phyloP scores from a whole-genome alignment of 2,113 vertebrate genomes.

The Erpornis zantholeuca region DNA sequence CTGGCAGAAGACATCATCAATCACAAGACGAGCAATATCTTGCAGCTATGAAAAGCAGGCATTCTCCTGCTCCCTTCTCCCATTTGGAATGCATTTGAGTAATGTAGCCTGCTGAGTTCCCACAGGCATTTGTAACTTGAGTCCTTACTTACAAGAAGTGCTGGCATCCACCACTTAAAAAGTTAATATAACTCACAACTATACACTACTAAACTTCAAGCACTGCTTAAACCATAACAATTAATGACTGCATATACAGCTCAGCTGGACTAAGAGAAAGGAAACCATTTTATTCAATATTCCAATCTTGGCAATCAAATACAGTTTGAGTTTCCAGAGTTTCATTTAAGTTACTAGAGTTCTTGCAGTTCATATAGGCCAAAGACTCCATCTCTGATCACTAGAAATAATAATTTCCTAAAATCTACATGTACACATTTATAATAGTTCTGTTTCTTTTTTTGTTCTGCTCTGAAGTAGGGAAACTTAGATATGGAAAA shows the following conservation, averaged over 20 bases:
- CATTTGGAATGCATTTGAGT: background rate
- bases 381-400: background rate
- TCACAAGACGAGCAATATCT: background rate
- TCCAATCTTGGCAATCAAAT: background rate
- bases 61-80: background rate
- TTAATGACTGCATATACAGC: background rate
- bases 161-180: background rate
- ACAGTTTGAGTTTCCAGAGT: background rate
- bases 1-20: background rate
- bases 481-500: background rate
- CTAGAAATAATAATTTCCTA: background rate
- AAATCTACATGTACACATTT: background rate
- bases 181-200: background rate
- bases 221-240: background rate
- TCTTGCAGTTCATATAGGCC: background rate
- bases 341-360: background rate
- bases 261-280: background rate
- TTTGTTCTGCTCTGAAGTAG: background rate
- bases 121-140: rapidly evolving
- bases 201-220: background rate
- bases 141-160: background rate
- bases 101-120: background rate
- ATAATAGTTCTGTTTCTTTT: background rate
- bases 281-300: background rate
- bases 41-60: background rate